Evolutionary conservation across 2,113 vertebrate genomes (phyloP), one percentile per base, ranked within the genome.

Genomic region (Lathamus discolor): DNA sequence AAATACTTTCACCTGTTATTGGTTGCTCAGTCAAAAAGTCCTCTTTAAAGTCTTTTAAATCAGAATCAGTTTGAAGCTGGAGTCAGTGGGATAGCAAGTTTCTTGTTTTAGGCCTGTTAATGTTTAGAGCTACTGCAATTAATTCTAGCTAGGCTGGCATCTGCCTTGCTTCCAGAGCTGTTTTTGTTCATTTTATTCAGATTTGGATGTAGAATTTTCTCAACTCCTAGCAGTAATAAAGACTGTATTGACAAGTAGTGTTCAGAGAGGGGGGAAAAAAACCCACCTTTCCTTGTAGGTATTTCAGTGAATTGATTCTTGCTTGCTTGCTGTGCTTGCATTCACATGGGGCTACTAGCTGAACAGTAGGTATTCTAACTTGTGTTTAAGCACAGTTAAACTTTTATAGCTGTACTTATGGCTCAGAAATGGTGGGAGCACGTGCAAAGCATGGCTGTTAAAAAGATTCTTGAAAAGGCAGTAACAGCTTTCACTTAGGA

Each of bases 401-500:
- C 83, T 82, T 92, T 49, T 52, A 37, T 90, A 85, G 84, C 95
- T 87, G 62, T 35, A 4, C 54, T 73, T 72, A 48, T 0, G 2
- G 46, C n/a, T 72, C 83, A 74, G 81, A 41, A 73, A 19, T 6
- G 28, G 66, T 18, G 49, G 74, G 82, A 63, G 27, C 48, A 6
- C 1, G 75, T 64, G 78, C 82, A 37, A 37, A 37, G 49, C 70
- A 83, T 59, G 80, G 93, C 92, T 88, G 91, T 33, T 87, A 46
- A 73, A 63, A 76, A n/a, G 49, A 57, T 69, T 88, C 92, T 37
- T 91, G 81, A 64, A 94, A 91, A 89, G 84, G 9, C 22, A 6
- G 29, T n/a, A 75, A 43, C 80, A 89, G 94, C 92, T 93, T 93
- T 89, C 54, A 13, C 70, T 90, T 17, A 54, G 41, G 62, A 16